These are phyloP conservation scores for Acanthiza pusilla DNA, from an alignment of 2,797 vertebrate genomes.

Conservation along the genomic window DNA sequence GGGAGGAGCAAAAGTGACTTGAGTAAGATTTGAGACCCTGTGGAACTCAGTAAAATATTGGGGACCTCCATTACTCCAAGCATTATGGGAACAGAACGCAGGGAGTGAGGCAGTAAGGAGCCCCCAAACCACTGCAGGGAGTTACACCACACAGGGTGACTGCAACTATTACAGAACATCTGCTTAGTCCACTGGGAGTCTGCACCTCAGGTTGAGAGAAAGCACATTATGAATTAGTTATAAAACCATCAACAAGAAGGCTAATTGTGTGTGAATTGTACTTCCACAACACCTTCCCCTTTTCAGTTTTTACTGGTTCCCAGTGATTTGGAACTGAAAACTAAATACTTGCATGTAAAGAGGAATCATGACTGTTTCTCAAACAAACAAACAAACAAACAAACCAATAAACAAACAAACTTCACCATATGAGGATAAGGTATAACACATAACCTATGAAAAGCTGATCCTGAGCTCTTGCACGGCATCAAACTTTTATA, in stretches of 20 bases:
- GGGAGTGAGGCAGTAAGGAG: not conserved
- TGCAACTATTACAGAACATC: not conserved
- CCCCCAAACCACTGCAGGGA: fast-evolving
- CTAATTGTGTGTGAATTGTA: not conserved
- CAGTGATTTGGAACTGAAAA: not conserved
- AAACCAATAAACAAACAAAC: not conserved
- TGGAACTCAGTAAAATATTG: not conserved
- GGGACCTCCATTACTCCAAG: not conserved
- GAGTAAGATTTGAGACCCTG: not conserved
- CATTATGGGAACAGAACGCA: not conserved
- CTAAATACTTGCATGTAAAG: not conserved
- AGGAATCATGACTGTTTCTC: not conserved
- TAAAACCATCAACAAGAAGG: not conserved
- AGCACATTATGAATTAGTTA: not conserved
- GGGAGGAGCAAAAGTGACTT: not conserved
- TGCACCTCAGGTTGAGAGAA: not conserved
- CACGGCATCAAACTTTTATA: not conserved
- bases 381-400: not conserved
- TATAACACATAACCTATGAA: not conserved
- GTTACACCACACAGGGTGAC: not conserved
- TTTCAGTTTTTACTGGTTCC: not conserved
- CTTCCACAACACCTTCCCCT: not conserved
- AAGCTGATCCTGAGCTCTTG: not conserved
- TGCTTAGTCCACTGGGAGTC: not conserved
- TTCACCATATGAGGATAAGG: not conserved